These are phyloP conservation scores for Tenthredo livida DNA, from an alignment of 2,888 invertebrate genomes.

Conservation along the genomic window DNA sequence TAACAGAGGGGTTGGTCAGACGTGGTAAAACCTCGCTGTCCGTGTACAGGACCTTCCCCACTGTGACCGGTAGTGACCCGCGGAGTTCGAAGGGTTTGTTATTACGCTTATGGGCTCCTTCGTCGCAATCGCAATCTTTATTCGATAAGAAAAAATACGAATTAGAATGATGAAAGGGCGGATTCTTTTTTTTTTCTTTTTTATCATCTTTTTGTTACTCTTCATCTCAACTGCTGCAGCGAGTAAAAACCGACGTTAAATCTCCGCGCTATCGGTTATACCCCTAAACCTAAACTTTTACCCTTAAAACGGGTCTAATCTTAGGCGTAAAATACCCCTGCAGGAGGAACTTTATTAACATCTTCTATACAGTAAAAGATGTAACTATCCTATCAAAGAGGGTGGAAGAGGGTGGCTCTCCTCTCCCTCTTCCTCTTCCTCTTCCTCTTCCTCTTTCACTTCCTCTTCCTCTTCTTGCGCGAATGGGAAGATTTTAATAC, in stretches of 20 bases:
- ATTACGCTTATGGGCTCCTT: background rate
- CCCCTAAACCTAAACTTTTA: background rate
- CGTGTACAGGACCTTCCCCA: constrained; percentile 44
- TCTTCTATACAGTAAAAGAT: constrained; percentile 48
- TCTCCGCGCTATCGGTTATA: background rate
- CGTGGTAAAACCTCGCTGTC: background rate
- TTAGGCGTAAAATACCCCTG: constrained; percentile 42
- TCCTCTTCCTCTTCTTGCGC: constrained; percentile 54
- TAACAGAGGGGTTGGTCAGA: background rate
- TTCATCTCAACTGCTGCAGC: background rate
- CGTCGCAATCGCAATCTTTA: too few relatives aligned
- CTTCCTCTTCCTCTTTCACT: constrained; percentile 12
- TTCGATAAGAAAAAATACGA: background rate
- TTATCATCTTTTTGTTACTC: background rate
- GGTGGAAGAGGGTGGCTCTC: constrained; percentile 12
- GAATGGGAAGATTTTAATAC: constrained; percentile 60
- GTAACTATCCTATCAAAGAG: constrained; percentile 53
- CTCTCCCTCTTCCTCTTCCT: background rate
- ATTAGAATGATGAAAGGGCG: background rate
- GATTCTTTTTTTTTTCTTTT: too few relatives aligned
- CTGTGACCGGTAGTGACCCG: constrained; percentile 44
- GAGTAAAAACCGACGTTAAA: background rate
- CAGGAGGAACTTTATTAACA: constrained; percentile 54
- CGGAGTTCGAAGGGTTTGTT: background rate
- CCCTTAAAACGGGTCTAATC: constrained; percentile 46